Percentiles rank a stretch among this genome's conserved stretches.
Conservation (phyloP, 1,140 invertebrate species). For the Cecropterus lyciades region DNA sequence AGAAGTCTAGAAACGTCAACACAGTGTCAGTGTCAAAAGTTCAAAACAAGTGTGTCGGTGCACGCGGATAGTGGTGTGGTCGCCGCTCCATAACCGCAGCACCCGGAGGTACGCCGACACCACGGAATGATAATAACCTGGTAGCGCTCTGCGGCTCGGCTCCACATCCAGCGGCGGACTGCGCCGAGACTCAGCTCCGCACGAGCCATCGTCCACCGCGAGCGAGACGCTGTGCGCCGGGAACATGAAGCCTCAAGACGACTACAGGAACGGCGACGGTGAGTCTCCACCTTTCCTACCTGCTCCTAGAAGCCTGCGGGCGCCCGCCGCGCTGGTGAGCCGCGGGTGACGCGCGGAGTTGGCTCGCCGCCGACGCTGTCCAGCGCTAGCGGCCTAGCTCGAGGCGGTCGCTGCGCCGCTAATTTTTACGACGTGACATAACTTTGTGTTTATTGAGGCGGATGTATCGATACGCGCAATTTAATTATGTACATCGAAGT, state of each 20-base stretch:
- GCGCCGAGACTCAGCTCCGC: constrained; percentile 84
- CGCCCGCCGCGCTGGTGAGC: no score
- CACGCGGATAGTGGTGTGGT: constrained; percentile 86
- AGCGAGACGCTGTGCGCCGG: constrained; percentile 32
- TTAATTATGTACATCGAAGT: constrained; percentile 22
- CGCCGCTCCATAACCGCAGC: constrained; percentile 87
- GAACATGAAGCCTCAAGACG: constrained; percentile 50
- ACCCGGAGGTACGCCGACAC: constrained; percentile 89
- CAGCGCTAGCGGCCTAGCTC: no score
- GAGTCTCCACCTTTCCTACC: constrained; percentile 32
- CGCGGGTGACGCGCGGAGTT: no score
- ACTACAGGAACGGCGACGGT: constrained; percentile 67
- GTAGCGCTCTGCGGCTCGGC: constrained; percentile 91
- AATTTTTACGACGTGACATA: constrained; percentile 20
- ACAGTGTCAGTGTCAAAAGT: constrained; percentile 31
- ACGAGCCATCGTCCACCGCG: constrained; percentile 16
- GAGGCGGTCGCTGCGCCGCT: neutral
- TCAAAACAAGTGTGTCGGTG: constrained; percentile 78
- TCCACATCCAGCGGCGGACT: constrained; percentile 82
- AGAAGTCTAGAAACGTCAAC: constrained; percentile 17
- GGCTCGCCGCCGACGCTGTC: no score
- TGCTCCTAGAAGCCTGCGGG: no score
- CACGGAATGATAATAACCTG: constrained; percentile 69
- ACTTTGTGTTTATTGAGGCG: constrained; percentile 18
- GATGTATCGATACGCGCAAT: constrained; percentile 22